phyloP scores from a whole-genome alignment of 2,888 invertebrate genomes.

The Ichneumoninae sp. region DNA sequence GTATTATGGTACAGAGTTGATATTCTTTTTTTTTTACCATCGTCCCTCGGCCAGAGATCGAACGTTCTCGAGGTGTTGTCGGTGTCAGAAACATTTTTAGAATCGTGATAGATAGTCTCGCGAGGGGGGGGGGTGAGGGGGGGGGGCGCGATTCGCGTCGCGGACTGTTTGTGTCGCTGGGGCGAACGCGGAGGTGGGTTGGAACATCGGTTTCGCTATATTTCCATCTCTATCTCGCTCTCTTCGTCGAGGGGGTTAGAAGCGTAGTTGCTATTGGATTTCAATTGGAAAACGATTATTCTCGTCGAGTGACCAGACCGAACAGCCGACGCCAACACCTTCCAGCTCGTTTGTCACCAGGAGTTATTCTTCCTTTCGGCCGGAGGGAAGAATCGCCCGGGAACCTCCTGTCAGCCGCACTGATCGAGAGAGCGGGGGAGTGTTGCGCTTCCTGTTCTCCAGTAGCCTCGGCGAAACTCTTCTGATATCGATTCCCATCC shows the following conservation, averaged over 20 bases:
- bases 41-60: slow-evolving; percentile 39
- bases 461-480: slow-evolving; percentile 20
- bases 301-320: slow-evolving; percentile 80
- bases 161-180: slow-evolving; percentile 23
- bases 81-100: slow-evolving; percentile 80
- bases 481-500: slow-evolving; percentile 20
- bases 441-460: background rate
- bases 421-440: slow-evolving; percentile 27
- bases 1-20: slow-evolving; percentile 55
- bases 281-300: slow-evolving; percentile 84
- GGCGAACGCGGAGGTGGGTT: slow-evolving; percentile 26
- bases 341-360: slow-evolving; percentile 75
- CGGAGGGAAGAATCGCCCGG: slow-evolving; percentile 21
- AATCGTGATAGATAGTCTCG: slow-evolving; percentile 78
- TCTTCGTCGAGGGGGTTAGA: slow-evolving; percentile 36
- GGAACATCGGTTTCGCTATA: slow-evolving; percentile 20
- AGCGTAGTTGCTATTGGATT: slow-evolving; percentile 79
- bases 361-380: slow-evolving; percentile 45
- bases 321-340: slow-evolving; percentile 58
- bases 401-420: slow-evolving; percentile 64
- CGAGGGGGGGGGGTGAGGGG: slow-evolving; percentile 40
- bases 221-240: slow-evolving; percentile 36
- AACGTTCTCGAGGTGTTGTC: slow-evolving; percentile 70
- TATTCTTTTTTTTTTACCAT: slow-evolving; percentile 51
- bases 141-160: slow-evolving; percentile 33